These are phyloP conservation scores for Drosophila meridionalis DNA, from an alignment of 2,888 invertebrate species.

Conservation along the genomic window DNA sequence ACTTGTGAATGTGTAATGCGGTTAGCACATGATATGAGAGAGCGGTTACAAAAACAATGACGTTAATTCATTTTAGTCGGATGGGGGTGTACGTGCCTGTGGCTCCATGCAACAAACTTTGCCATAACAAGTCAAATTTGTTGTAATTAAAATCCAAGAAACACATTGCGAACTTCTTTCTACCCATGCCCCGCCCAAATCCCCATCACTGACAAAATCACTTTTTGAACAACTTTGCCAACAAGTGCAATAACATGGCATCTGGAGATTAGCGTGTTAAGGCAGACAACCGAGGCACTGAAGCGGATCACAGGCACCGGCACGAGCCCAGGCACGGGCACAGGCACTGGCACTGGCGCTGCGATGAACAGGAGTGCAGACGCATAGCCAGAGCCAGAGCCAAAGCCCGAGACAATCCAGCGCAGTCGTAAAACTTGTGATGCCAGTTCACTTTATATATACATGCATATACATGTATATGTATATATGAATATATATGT, in stretches of 20 bases:
- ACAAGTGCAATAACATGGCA: constrained; percentile 81
- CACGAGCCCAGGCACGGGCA: not conserved
- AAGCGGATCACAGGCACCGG: constrained; percentile 12
- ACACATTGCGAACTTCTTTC: constrained; percentile 71
- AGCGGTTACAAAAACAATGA: constrained; percentile 68
- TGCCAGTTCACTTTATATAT: constrained; percentile 27
- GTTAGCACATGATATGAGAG: constrained; percentile 78
- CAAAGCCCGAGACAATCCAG: constrained; percentile 33
- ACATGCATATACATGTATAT: constrained; percentile 9
- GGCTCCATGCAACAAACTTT: constrained; percentile 60
- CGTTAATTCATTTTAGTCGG: constrained; percentile 69
- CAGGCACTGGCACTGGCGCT: not conserved
- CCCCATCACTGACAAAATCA: constrained; percentile 66
- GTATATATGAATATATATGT: constrained; percentile 7
- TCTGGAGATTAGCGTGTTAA: constrained; percentile 79
- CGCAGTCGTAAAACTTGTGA: constrained; percentile 68
- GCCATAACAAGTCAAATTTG: constrained; percentile 73
- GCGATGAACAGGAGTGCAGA: constrained; percentile 3
- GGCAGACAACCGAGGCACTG: constrained; percentile 50
- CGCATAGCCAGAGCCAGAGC: constrained; percentile 2
- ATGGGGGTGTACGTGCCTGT: constrained; percentile 35
- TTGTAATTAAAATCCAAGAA: constrained; percentile 79
- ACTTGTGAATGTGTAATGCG: constrained; percentile 57
- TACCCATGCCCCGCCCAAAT: constrained; percentile 7
- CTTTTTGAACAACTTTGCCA: constrained; percentile 77